These are phyloP conservation scores for Drosophila triauraria DNA, from an alignment of 1,140 invertebrate genomes.

Conservation along the genomic window DNA sequence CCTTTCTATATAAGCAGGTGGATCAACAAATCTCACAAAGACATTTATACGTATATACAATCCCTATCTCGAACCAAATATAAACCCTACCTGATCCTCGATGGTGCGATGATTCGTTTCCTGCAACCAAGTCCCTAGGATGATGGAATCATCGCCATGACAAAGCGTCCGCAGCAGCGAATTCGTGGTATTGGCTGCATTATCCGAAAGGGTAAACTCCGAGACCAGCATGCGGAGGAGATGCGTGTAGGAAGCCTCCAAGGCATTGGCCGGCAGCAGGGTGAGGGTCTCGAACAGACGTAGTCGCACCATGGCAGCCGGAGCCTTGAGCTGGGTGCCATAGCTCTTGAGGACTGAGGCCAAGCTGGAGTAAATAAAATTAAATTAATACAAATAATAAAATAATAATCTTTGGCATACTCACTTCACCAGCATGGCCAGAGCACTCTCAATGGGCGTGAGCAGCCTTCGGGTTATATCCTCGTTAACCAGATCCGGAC, in stretches of 20 bases:
- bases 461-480: constrained; percentile 95
- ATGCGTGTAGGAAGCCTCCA: constrained; percentile 94
- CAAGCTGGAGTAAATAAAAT: constrained; percentile 87
- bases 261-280: constrained; percentile 92
- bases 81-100: constrained; percentile 95
- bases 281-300: constrained; percentile 96
- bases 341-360: constrained; percentile 95
- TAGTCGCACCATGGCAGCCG: constrained; percentile 95
- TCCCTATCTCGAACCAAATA: not conserved
- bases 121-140: constrained; percentile 94
- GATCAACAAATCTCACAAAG: not conserved
- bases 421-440: constrained; percentile 97
- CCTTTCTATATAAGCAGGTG: not conserved
- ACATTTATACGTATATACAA: constrained; percentile 4
- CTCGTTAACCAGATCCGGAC: constrained; percentile 95
- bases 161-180: constrained; percentile 94
- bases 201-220: constrained; percentile 98
- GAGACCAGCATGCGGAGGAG: constrained; percentile 97
- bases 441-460: constrained; percentile 96
- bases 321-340: constrained; percentile 96
- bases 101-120: constrained; percentile 98
- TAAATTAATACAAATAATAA: not conserved
- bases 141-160: constrained; percentile 95
- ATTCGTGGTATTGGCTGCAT: constrained; percentile 97
- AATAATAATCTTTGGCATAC: constrained; percentile 52